Conservation (phyloP, 2,797 vertebrate genomes). For the Manis javanica region DNA sequence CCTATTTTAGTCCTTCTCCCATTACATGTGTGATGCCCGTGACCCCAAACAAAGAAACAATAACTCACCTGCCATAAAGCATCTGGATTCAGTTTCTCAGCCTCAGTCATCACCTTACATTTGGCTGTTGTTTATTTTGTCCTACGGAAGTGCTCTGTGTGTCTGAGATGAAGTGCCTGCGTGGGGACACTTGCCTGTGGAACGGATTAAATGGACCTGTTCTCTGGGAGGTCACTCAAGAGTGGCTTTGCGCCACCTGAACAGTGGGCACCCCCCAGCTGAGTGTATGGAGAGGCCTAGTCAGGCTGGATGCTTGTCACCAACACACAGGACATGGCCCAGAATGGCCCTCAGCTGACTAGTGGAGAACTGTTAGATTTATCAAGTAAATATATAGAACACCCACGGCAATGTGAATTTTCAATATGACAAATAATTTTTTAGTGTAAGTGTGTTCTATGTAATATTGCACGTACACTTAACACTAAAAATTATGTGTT, state of each 20-base stretch:
- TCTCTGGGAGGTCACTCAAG: neutral
- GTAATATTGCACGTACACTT: neutral
- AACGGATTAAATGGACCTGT: neutral
- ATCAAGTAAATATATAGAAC: neutral
- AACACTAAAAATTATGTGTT: neutral
- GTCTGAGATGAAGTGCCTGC: neutral
- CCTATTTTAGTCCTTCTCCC: neutral
- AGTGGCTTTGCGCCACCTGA: neutral
- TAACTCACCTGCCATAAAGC: neutral
- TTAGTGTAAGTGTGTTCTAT: neutral
- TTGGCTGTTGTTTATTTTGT: neutral
- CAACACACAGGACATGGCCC: neutral
- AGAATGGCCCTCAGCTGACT: too few relatives aligned
- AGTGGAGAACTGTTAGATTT: neutral
- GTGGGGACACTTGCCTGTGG: neutral
- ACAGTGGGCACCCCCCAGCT: accelerated
- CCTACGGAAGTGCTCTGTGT: neutral
- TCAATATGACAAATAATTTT: neutral
- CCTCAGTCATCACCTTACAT: neutral
- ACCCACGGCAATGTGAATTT: neutral
- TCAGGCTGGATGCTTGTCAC: neutral
- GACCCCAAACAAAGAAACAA: neutral
- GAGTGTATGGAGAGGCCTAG: neutral
- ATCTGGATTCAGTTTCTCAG: neutral
- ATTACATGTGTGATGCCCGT: neutral